These are phyloP conservation scores for Schizopygopsis pylzovi DNA, from an alignment of 2,797 vertebrate genomes.

Conservation along the genomic window DNA sequence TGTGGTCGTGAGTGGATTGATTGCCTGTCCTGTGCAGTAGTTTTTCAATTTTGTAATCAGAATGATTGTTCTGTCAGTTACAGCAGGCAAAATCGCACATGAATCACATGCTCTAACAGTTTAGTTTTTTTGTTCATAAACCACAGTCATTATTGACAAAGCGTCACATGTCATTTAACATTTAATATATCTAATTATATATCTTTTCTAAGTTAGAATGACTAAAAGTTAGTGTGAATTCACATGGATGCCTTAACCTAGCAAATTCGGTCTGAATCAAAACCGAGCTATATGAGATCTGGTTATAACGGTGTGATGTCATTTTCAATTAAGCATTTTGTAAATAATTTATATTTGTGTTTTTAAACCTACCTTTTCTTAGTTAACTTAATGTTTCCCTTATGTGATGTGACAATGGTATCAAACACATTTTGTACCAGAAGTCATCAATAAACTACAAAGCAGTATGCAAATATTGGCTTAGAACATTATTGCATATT, in stretches of 20 bases:
- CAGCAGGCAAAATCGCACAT: neutral
- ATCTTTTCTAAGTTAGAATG: neutral
- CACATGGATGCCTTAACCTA: neutral
- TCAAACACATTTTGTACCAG: slow-evolving; percentile 5
- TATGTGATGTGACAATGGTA: neutral
- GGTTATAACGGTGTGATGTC: neutral
- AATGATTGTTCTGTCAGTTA: neutral
- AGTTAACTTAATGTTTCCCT: slow-evolving; percentile 4
- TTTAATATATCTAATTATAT: neutral
- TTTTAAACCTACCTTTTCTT: neutral
- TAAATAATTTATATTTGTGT: neutral
- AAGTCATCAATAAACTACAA: slow-evolving; percentile 21
- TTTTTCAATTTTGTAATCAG: neutral
- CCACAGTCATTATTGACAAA: neutral
- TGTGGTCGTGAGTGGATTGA: neutral
- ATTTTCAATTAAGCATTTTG: neutral
- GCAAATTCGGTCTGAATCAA: neutral
- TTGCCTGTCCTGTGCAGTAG: neutral
- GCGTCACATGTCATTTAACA: neutral
- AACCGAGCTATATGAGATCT: neutral
- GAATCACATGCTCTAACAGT: neutral
- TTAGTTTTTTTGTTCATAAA: neutral
- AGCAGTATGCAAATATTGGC: neutral
- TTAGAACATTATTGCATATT: neutral
- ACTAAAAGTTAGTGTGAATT: neutral